Conservation (phyloP, 2,888 invertebrate genomes). For the Tuta absoluta region DNA sequence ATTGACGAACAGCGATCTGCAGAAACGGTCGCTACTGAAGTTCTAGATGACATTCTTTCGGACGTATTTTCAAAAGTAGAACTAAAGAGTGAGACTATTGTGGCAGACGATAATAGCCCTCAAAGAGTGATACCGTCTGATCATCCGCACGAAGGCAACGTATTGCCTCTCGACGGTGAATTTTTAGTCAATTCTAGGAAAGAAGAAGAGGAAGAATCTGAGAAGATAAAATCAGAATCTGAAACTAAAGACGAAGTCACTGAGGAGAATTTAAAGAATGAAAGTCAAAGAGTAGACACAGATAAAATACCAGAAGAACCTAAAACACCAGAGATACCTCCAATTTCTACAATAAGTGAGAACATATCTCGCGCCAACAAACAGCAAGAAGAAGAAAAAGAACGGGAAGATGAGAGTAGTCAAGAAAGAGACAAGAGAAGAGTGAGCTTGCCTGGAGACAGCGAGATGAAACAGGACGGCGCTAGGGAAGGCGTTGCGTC, state of each 20-base stretch:
- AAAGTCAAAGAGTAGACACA: conserved; percentile 58
- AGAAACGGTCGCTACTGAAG: conserved; percentile 63
- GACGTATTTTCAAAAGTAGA: conserved; percentile 56
- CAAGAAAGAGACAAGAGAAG: conserved; percentile 80
- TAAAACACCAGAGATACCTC: conserved; percentile 82
- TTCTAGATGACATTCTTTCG: conserved; percentile 63
- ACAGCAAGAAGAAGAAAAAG: conserved; percentile 48
- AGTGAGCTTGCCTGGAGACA: conserved; percentile 82
- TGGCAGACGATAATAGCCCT: conserved; percentile 48
- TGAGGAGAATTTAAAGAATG: conserved; percentile 65
- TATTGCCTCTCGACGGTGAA: conserved; percentile 72
- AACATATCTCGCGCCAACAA: conserved; percentile 81
- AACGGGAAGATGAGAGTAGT: conserved; percentile 56
- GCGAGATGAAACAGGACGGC: conserved; percentile 72
- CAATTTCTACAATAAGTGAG: conserved; percentile 88
- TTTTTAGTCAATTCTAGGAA: conserved; percentile 63
- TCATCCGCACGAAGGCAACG: conserved; percentile 69
- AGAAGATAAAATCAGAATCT: conserved; percentile 37
- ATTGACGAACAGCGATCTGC: conserved; percentile 60
- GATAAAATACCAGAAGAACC: conserved; percentile 55
- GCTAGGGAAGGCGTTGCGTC: conserved; percentile 65
- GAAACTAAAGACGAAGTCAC: conserved; percentile 43
- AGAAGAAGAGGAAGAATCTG: conserved; percentile 51
- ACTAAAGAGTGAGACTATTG: conserved; percentile 36
- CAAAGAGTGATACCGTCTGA: conserved; percentile 62